A percentile compares a stretch with the other conserved stretches of the same genome.
Conservation (phyloP, 2,113 vertebrate species). For the Axis porcinus region DNA sequence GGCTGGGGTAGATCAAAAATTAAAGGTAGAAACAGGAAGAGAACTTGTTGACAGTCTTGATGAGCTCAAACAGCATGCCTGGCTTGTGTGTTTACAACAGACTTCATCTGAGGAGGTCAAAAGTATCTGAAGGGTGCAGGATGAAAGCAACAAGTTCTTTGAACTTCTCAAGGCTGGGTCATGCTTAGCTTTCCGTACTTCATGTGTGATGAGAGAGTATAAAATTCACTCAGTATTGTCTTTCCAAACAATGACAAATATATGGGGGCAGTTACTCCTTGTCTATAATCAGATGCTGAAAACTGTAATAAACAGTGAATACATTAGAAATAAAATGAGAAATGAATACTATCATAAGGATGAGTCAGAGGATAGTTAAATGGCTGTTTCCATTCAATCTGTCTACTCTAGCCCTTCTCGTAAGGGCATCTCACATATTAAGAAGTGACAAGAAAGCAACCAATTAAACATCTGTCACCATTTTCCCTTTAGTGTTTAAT, state of each 20-base stretch:
- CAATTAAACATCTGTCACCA: constrained; percentile 29
- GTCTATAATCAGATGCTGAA: not conserved
- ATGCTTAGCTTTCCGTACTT: not conserved
- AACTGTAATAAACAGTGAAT: not conserved
- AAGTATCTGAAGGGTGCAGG: not conserved
- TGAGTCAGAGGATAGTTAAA: constrained; percentile 14
- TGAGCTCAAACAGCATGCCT: not conserved
- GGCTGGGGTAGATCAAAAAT: not conserved
- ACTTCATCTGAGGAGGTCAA: not conserved
- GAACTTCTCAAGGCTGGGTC: not conserved
- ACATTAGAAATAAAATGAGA: not conserved
- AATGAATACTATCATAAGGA: not conserved
- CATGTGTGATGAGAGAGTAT: not conserved
- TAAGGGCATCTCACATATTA: constrained; percentile 37
- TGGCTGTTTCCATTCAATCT: constrained; percentile 21
- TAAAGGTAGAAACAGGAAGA: not conserved
- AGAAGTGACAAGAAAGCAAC: constrained; percentile 46
- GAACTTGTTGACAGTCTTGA: not conserved
- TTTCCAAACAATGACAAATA: not conserved
- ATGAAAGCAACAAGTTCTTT: not conserved
- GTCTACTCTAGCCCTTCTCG: not conserved
- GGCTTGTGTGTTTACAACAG: not conserved
- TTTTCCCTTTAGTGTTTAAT: constrained; percentile 45
- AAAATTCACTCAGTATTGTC: not conserved
- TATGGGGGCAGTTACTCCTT: not conserved